Conservation (phyloP, 2,113 vertebrate genomes). For the Lipophrys pholis region DNA sequence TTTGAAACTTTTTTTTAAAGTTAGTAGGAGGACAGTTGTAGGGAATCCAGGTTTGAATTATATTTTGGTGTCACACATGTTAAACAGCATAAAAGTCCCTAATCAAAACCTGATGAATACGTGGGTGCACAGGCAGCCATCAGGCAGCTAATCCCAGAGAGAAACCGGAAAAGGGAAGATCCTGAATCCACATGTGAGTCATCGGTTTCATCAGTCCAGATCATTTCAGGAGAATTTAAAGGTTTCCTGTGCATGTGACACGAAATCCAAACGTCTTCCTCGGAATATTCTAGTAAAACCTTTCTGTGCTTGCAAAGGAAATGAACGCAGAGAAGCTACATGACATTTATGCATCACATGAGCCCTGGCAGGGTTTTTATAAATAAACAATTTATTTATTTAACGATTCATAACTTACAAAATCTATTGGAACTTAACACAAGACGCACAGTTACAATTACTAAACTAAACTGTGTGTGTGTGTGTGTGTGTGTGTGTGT, state of each 20-base stretch:
- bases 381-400: neutral
- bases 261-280: neutral
- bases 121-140: neutral
- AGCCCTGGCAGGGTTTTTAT: neutral
- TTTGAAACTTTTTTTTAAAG: too few relatives aligned
- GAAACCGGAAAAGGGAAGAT: neutral
- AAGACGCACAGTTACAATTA: neutral
- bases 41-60: neutral
- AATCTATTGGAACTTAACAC: neutral
- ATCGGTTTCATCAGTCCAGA: conserved; percentile 2
- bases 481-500: neutral
- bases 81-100: neutral
- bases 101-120: neutral
- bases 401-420: neutral
- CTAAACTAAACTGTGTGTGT: neutral
- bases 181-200: neutral
- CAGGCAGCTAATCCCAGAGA: neutral
- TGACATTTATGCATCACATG: too few relatives aligned
- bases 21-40: too few relatives aligned
- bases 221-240: conserved; percentile 13
- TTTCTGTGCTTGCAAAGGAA: conserved; percentile 2
- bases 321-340: neutral
- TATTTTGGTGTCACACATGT: neutral
- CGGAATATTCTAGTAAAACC: neutral
- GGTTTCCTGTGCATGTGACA: conserved; percentile 21